Evolutionary conservation across 2,888 invertebrate genomes (phyloP), one percentile per base, ranked within the genome.

Genomic region (Adelognathus sp.): DNA sequence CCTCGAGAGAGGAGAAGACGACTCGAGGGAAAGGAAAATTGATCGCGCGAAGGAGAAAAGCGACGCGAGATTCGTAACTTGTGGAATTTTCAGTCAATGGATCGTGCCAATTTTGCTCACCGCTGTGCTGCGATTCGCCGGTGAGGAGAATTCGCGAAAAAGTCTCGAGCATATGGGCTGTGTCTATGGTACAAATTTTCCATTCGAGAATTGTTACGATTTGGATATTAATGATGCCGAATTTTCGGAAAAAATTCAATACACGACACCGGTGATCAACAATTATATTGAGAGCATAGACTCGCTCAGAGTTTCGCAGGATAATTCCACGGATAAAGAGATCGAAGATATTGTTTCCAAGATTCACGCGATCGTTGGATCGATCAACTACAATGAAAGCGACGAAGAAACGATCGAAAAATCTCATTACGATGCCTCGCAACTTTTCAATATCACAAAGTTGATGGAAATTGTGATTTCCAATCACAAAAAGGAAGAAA

Each of bases 51-150:
- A 16, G 50, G 56, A 60, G 36, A 71, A 27, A 14, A 74, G 46
- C n/a, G 80, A 80, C 50, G 81, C 69, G 29, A 80, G 66, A 64
- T 52, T 85, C 5, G 80, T 76, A 2, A 63, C 58, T 5, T 27
- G 88, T 1, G 84, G 86, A 72, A 56, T 90, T 16, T 31, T 82
- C 2, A 79, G 81, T 44, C 90, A 90, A 56, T 91, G 90, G 90
- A 36, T 90, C 1, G n/a, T 89, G n/a, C 88, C 89, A 2, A 69
- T 87, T n/a, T 18, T 88, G 27, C 74, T 87, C 21, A 82, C 82
- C 0, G 82, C 76, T 27, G 70, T 84, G 16, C 63, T 91, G 36
- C 82, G 85, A 50, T 75, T 86, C 14, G 84, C 85, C 2, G 80
- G 84, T 1, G 69, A 82, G 39, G 64, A 83, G 31, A 79, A 79